Evolutionary conservation across 2,113 vertebrate genomes (phyloP).

Genomic region (Neodontobutis hainanensis): DNA sequence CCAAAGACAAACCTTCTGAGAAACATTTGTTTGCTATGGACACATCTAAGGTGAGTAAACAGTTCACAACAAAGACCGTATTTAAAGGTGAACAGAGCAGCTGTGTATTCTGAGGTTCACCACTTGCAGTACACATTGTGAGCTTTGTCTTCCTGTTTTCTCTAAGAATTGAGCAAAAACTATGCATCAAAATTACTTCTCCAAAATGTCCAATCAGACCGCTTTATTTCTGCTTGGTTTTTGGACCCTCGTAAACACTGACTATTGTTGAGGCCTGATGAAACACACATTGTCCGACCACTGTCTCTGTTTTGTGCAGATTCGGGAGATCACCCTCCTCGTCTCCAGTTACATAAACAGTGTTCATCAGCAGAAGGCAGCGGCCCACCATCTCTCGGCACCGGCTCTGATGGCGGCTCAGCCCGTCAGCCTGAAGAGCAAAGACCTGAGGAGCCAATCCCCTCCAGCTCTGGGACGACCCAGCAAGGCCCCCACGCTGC

Average conservation of each 20-base stretch:
- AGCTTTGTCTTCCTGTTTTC: no score
- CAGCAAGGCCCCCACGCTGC: slow-evolving; percentile 90
- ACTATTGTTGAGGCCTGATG: no score
- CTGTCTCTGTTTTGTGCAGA: slow-evolving; percentile 77
- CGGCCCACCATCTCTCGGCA: slow-evolving; percentile 90
- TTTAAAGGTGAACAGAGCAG: no score
- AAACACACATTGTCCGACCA: background rate
- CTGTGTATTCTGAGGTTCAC: no score
- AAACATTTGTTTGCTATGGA: slow-evolving; percentile 92
- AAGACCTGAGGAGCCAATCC: slow-evolving; percentile 82
- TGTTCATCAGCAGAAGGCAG: slow-evolving; percentile 87
- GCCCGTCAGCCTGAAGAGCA: slow-evolving; percentile 78
- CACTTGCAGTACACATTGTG: no score
- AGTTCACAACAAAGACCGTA: background rate
- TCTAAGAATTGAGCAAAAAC: no score
- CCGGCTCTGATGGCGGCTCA: slow-evolving; percentile 84
- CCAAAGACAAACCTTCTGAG: slow-evolving; percentile 87
- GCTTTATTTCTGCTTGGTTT: no score
- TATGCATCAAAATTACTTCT: no score
- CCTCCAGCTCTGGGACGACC: slow-evolving; percentile 81
- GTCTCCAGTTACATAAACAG: slow-evolving; percentile 94
- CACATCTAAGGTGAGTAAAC: slow-evolving; percentile 85
- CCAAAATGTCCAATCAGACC: no score
- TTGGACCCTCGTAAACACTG: no score
- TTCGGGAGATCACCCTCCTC: slow-evolving; percentile 93